Evolutionary conservation across 2,797 vertebrate genomes (phyloP).

Genomic region (Rhinella marina): DNA sequence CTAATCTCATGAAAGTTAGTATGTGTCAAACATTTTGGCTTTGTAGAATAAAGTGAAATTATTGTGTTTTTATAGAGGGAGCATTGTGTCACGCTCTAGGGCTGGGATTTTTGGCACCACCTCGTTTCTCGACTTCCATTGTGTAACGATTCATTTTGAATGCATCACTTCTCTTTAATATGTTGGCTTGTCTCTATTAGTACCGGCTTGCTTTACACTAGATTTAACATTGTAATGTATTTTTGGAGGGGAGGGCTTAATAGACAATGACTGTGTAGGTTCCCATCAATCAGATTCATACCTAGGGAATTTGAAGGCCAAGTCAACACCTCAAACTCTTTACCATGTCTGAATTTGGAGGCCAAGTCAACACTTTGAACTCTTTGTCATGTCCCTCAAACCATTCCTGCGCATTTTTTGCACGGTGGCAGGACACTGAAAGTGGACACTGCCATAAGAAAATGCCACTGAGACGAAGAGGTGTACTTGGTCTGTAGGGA

Average conservation of each 20-base stretch:
- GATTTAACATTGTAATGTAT: not conserved
- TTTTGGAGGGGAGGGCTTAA: not conserved
- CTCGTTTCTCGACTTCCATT: not conserved
- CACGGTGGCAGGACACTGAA: too few species aligned
- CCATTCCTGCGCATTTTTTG: too few species aligned
- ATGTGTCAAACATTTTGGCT: conserved; percentile 37
- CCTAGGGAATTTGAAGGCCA: too few species aligned
- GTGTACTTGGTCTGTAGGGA: too few species aligned
- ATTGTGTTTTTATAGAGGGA: conserved; percentile 22
- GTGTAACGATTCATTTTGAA: not conserved
- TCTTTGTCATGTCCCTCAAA: too few species aligned
- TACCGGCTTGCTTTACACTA: not conserved
- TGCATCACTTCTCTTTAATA: not conserved
- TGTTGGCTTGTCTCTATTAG: not conserved
- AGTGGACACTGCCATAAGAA: too few species aligned
- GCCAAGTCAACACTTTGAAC: too few species aligned
- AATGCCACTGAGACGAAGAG: too few species aligned
- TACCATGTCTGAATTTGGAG: too few species aligned
- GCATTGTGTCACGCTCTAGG: not conserved
- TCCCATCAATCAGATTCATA: too few species aligned
- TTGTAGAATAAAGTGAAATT: conserved; percentile 33
- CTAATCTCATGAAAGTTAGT: conserved; percentile 23
- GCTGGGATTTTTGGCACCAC: conserved; percentile 40
- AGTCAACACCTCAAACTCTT: too few species aligned
- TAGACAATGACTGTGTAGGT: not conserved